Percentiles rank a stretch among this genome's conserved stretches.
phyloP scores from a whole-genome alignment of 2,113 vertebrate genomes.

The Microcebus tavaratra region DNA sequence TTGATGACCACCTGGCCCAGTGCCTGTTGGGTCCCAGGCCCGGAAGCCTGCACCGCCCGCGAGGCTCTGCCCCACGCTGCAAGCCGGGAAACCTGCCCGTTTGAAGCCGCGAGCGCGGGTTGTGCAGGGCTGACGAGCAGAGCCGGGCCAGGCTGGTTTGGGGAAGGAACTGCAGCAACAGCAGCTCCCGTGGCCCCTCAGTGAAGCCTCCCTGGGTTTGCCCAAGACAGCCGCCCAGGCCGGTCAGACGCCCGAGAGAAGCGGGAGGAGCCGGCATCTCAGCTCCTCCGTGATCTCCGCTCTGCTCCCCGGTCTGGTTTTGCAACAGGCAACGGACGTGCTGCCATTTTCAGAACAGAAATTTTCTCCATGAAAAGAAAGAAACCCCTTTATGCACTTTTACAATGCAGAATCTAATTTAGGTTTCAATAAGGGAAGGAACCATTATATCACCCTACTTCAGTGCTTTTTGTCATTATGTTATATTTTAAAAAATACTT shows the following conservation, averaged over 20 bases:
- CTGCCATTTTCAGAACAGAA: slow-evolving; percentile 12
- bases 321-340: background rate
- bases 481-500: slow-evolving; percentile 66
- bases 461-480: slow-evolving; percentile 55
- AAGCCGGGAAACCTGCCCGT: fast-evolving
- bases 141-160: background rate
- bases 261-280: background rate
- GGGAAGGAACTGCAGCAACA: background rate
- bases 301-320: background rate
- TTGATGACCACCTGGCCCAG: background rate
- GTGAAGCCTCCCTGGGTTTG: background rate
- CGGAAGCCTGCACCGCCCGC: background rate
- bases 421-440: slow-evolving; percentile 42
- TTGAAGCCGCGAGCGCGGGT: background rate
- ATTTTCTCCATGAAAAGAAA: slow-evolving; percentile 16
- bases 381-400: slow-evolving; percentile 15
- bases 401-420: slow-evolving; percentile 65
- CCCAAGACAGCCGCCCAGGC: background rate
- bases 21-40: background rate
- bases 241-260: fast-evolving
- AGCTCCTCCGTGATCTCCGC: background rate
- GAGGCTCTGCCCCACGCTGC: background rate
- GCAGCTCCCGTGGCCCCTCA: background rate
- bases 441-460: slow-evolving; percentile 53
- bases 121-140: background rate